Base-by-base conservation (phyloP, 1,140 invertebrate genomes). In the Atta cephalotes region DNA sequence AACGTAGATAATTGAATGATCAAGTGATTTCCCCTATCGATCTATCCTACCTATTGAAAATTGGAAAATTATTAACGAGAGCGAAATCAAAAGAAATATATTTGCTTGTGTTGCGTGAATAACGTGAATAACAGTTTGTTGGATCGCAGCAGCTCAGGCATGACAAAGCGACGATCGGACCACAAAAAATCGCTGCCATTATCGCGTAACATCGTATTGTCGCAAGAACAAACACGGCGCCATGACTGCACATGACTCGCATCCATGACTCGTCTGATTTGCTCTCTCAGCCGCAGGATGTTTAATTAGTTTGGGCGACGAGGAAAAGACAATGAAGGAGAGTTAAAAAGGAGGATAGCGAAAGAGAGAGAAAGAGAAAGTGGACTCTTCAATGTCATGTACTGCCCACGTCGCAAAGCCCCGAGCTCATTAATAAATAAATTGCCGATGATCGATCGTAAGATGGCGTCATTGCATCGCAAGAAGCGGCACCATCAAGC, bases 381-480 rank as follows among this genome's bases (percentile, higher is more conserved):
- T 14, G 25, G 56, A 72, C 65, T 63, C 39, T 82, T 71, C 35
- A 63, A 4, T 87, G 76, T 72, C 45, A 53, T 60, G 74, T 63
- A 90, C 80, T 70, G 21, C 49, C 51, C 63, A 70, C 72, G 49
- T 80, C 71, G 60, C n/a, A 60, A 58, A n/a, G 39, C 31, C 18
- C 35, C 14, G 65, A 53, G 62, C 76, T 90, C 68, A 71, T 90
- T 88, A 90, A 90, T 85, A 90, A 88, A 90, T 90, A 90, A 90
- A 90, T 90, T 90, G 74, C 82, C 79, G 62, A 76, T 65, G 53
- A 84, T 76, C 62, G 74, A 87, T 90, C 86, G 86, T 74, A 28
- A 66, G 63, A 45, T 56, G 53, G 76, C 63, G 68, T 81, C 85
- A 85, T 82, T 58, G 60, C 63, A 60, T 49, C 70, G 70, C 66